phyloP scores from a whole-genome alignment of 2,113 vertebrate species.

The Engystomops pustulosus region DNA sequence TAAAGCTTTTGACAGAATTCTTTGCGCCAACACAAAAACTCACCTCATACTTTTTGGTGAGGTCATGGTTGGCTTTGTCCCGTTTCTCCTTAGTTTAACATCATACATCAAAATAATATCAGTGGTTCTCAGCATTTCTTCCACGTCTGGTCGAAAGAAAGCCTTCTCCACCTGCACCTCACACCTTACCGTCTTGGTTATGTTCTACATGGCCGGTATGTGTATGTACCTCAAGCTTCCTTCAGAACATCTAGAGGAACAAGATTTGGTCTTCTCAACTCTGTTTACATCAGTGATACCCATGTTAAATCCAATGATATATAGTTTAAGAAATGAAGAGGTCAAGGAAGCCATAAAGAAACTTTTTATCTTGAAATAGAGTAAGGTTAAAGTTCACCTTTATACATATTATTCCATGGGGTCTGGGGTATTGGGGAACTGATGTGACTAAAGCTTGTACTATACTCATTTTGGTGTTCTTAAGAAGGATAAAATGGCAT shows the following conservation, averaged over 20 bases:
- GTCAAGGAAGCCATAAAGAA: too few relatives aligned
- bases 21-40: not conserved
- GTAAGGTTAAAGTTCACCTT: not conserved
- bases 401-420: too few relatives aligned
- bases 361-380: not conserved
- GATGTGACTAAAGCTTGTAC: too few relatives aligned
- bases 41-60: too few relatives aligned
- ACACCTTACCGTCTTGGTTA: not conserved
- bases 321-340: slow-evolving; percentile 18
- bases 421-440: too few relatives aligned
- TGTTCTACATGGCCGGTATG: slow-evolving; percentile 8
- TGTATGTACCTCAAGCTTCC: slow-evolving; percentile 31
- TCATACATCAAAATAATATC: slow-evolving; percentile 39
- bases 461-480: too few relatives aligned
- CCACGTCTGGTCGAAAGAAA: slow-evolving; percentile 13
- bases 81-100: slow-evolving; percentile 15
- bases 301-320: slow-evolving; percentile 23
- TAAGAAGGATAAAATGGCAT: too few relatives aligned
- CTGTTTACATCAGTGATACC: not conserved
- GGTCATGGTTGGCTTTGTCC: not conserved
- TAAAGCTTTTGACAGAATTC: slow-evolving; percentile 13
- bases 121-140: not conserved
- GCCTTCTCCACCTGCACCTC: slow-evolving; percentile 37
- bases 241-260: not conserved
- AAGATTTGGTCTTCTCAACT: slow-evolving; percentile 11